Percentiles rank a stretch among this genome's conserved stretches.
Conservation (phyloP, 2,113 vertebrate species). For the Sylvia atricapilla region DNA sequence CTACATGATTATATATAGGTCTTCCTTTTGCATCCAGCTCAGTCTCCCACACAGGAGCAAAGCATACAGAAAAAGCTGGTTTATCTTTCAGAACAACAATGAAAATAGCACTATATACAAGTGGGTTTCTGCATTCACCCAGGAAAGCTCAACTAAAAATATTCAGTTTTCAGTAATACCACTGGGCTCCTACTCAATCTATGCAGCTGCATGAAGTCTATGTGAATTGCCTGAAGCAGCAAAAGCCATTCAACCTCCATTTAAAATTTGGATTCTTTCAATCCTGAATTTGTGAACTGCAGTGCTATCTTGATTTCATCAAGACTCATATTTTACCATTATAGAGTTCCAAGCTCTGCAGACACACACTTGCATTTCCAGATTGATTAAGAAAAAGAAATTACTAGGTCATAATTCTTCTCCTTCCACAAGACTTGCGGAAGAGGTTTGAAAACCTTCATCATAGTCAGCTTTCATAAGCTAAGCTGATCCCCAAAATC, state of each 20-base stretch:
- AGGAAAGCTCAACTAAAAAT: not conserved
- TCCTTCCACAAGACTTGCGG: not conserved
- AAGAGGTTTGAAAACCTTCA: not conserved
- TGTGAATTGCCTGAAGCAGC: not conserved
- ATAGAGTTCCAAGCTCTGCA: not conserved
- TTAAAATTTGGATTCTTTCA: constrained; percentile 18
- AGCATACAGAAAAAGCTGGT: not conserved
- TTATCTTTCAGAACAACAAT: not conserved
- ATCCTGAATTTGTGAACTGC: constrained; percentile 12
- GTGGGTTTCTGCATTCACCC: not conserved
- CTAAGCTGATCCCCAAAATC: not conserved
- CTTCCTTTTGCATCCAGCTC: not conserved
- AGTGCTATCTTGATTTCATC: constrained; percentile 4
- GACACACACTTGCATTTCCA: not conserved
- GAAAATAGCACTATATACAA: not conserved
- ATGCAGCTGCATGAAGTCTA: not conserved
- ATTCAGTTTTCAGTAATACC: not conserved
- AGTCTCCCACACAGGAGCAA: not conserved
- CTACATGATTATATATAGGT: not conserved
- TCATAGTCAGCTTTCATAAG: not conserved
- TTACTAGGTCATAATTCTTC: not conserved
- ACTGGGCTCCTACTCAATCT: not conserved
- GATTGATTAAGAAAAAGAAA: not conserved
- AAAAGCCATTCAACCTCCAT: not conserved
- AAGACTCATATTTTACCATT: not conserved